Conservation (phyloP, 2,888 invertebrate genomes). For the Diarsia brunnea region DNA sequence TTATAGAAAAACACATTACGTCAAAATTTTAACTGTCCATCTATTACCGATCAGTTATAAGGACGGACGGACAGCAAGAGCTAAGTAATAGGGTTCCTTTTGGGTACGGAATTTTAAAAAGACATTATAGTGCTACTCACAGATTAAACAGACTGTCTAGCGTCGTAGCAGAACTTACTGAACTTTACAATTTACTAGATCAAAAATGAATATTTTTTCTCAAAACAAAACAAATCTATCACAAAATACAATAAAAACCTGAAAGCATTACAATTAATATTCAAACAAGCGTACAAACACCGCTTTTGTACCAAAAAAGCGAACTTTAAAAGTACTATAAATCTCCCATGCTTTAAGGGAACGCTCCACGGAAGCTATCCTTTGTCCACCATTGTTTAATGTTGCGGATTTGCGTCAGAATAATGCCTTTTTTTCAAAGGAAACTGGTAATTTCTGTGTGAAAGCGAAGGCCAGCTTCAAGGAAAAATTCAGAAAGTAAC, state of each 20-base stretch:
- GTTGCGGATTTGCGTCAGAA: constrained; percentile 56
- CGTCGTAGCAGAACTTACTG: too few species aligned
- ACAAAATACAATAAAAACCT: not conserved
- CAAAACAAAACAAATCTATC: constrained; percentile 8
- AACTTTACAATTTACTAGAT: not conserved
- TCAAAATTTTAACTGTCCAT: too few species aligned
- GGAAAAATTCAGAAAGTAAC: constrained; percentile 39
- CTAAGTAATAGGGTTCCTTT: too few species aligned
- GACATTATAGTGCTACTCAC: too few species aligned
- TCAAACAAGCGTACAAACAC: constrained; percentile 9
- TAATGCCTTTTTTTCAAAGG: constrained; percentile 50
- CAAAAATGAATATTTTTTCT: not conserved
- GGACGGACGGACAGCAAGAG: too few species aligned
- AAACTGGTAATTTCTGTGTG: constrained; percentile 46
- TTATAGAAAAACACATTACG: too few species aligned
- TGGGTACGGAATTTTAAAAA: too few species aligned
- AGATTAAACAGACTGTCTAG: too few species aligned
- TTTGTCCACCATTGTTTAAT: constrained; percentile 64
- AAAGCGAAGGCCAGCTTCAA: constrained; percentile 18
- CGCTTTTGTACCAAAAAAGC: constrained; percentile 22
- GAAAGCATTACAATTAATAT: constrained; percentile 24
- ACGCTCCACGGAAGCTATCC: constrained; percentile 49
- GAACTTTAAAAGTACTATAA: constrained; percentile 54
- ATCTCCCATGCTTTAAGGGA: constrained; percentile 48
- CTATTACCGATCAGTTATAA: too few species aligned